Conservation (phyloP, 1,140 invertebrate genomes). For the Phocides pigmalion region DNA sequence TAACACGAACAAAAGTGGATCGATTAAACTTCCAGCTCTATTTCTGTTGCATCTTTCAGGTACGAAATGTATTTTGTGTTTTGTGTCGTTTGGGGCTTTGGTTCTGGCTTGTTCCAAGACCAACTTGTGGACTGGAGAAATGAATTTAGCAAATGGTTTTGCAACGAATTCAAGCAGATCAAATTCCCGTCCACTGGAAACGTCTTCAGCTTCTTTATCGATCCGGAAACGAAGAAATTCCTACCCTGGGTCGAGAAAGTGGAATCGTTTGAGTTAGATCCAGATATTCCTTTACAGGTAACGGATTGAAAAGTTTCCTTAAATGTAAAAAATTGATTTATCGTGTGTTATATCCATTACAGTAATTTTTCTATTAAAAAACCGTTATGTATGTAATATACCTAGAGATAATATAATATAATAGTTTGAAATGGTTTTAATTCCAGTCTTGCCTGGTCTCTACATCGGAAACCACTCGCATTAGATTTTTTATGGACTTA, state of each 20-base stretch:
- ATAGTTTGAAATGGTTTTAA: slow-evolving; percentile 15
- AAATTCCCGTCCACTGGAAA: slow-evolving; percentile 93
- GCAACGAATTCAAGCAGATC: slow-evolving; percentile 94
- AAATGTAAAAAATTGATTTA: background rate
- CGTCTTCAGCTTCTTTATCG: slow-evolving; percentile 97
- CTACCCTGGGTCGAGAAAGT: slow-evolving; percentile 93
- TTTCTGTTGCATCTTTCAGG: slow-evolving; percentile 76
- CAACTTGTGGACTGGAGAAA: slow-evolving; percentile 94
- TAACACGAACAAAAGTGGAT: too few species aligned
- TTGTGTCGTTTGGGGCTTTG: slow-evolving; percentile 96
- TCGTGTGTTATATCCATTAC: too few species aligned
- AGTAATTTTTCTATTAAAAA: too few species aligned
- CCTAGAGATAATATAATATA: too few species aligned
- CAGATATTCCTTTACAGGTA: slow-evolving; percentile 94
- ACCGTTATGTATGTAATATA: too few species aligned
- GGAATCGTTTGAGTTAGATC: slow-evolving; percentile 90
- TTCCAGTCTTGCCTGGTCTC: slow-evolving; percentile 88
- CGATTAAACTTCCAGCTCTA: too few species aligned
- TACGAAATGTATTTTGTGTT: slow-evolving; percentile 98
- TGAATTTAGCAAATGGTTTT: slow-evolving; percentile 96
- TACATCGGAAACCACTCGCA: slow-evolving; percentile 94
- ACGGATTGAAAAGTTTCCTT: background rate
- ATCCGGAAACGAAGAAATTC: slow-evolving; percentile 93
- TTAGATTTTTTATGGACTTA: slow-evolving; percentile 95
- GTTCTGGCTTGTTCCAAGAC: slow-evolving; percentile 95